phyloP scores from a whole-genome alignment of 1,140 invertebrate genomes.

The Neelides sp. region DNA sequence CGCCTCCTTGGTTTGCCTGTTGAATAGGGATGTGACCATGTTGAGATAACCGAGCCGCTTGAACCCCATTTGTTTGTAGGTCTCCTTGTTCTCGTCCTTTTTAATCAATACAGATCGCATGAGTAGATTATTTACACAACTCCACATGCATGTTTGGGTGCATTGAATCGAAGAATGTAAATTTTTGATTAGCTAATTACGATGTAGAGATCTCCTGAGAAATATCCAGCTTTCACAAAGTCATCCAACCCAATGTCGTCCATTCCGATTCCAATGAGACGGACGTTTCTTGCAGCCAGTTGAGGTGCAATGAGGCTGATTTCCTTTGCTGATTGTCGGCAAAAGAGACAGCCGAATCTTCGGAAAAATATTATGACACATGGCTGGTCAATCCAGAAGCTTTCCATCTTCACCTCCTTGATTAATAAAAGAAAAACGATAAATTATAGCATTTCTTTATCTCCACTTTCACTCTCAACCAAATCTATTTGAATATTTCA shows the following conservation, averaged over 20 bases:
- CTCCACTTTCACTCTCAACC: too few species aligned
- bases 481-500: too few species aligned
- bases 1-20: conserved; percentile 44
- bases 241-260: conserved; percentile 48
- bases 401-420: conserved; percentile 35
- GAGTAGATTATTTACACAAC: background rate
- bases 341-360: conserved; percentile 51
- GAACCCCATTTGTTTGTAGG: conserved; percentile 47
- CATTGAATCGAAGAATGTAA: too few species aligned
- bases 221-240: conserved; percentile 48
- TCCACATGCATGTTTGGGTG: too few species aligned
- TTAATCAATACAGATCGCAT: background rate
- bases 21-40: conserved; percentile 44
- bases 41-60: conserved; percentile 44
- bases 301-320: conserved; percentile 44
- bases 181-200: too few species aligned
- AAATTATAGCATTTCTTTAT: too few species aligned
- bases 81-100: conserved; percentile 44
- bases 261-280: conserved; percentile 47
- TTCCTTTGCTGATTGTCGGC: conserved; percentile 48
- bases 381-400: conserved; percentile 35
- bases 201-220: conserved; percentile 48
- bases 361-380: conserved; percentile 48
- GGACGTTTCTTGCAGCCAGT: conserved; percentile 44
- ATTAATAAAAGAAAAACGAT: background rate